Base-by-base conservation (phyloP, 2,888 invertebrate genomes). In the Halictus quadricinctus region DNA sequence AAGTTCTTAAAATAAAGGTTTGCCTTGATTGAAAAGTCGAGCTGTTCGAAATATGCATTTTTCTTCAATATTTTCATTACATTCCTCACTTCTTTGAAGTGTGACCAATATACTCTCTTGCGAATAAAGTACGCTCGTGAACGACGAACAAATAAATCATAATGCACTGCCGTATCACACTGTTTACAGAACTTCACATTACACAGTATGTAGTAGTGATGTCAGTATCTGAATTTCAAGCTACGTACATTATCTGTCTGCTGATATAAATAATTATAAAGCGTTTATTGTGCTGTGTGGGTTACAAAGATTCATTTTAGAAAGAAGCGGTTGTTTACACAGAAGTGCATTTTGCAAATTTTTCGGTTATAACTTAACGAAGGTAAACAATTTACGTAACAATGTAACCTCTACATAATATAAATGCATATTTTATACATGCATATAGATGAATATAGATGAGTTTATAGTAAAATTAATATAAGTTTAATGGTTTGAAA, bases 121-220 rank as follows among this genome's bases (percentile, higher is more conserved):
- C 13, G 46, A 69, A 50, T 60, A 73, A 79, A 79, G 70, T 72
- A 60, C 69, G 69, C 29, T 46, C 60, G 72, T 46, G 41, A 80
- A 72, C 43, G 77, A 73, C 18, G 66, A 54, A 72, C 64, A 80
- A 85, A 76, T 25, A 85, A 85, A 80, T 81, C 86, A 86, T 86
- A 86, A 82, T 77, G 60, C 66, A 80, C 29, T 58, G 58, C 75
- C 60, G 66, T 85, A 80, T 86, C 81, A 58, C 43, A 75, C 70
- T 82, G 86, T 82, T 86, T 80, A 86, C 72, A 36, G 73, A 72
- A 79, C 69, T 86, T 82, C 77, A 69, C 64, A 73, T 76, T 75
- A 48, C 46, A 66, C n/a, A 76, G 48, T 58, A 18, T n/a, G n/a
- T n/a, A n/a, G n/a, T 15, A 48, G 12, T 64, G 72, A 76, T 76